These are phyloP conservation scores for Argynnis bischoffii DNA, from an alignment of 2,888 invertebrate species.

Conservation along the genomic window DNA sequence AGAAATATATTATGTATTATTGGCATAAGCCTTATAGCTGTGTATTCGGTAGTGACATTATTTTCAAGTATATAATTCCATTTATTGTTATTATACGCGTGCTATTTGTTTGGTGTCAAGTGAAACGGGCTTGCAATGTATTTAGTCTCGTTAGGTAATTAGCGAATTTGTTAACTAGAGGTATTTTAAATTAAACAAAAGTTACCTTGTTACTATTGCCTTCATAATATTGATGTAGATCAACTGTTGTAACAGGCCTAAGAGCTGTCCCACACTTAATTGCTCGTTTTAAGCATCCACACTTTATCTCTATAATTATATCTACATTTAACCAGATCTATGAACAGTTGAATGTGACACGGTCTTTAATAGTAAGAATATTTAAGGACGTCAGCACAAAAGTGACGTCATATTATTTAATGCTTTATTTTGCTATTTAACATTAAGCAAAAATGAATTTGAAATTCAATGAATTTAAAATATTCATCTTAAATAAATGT, in stretches of 20 bases:
- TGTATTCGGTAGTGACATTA: no score
- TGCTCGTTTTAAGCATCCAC: slow-evolving; percentile 2
- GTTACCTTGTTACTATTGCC: slow-evolving; percentile 24
- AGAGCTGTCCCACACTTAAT: slow-evolving; percentile 1
- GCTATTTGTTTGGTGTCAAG: slow-evolving; percentile 2
- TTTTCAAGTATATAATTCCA: background rate
- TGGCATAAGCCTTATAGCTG: no score
- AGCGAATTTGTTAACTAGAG: slow-evolving; percentile 22
- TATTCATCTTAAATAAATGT: no score
- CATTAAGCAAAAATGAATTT: no score
- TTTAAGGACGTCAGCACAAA: slow-evolving; percentile 12
- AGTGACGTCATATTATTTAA: background rate
- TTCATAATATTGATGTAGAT: slow-evolving; percentile 17
- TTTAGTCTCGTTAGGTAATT: slow-evolving; percentile 16
- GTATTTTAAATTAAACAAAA: slow-evolving; percentile 11
- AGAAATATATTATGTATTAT: no score
- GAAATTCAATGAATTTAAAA: no score
- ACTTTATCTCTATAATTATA: background rate
- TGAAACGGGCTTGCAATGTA: no score
- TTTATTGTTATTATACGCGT: slow-evolving; percentile 3
- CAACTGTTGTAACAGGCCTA: slow-evolving; percentile 16
- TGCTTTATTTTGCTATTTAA: no score
- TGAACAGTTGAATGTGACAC: slow-evolving; percentile 14
- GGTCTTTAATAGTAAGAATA: slow-evolving; percentile 7
- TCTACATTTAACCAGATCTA: background rate